Percentiles rank a stretch among this genome's conserved stretches.
phyloP scores from a whole-genome alignment of 1,140 invertebrate genomes.

The Musca domestica region DNA sequence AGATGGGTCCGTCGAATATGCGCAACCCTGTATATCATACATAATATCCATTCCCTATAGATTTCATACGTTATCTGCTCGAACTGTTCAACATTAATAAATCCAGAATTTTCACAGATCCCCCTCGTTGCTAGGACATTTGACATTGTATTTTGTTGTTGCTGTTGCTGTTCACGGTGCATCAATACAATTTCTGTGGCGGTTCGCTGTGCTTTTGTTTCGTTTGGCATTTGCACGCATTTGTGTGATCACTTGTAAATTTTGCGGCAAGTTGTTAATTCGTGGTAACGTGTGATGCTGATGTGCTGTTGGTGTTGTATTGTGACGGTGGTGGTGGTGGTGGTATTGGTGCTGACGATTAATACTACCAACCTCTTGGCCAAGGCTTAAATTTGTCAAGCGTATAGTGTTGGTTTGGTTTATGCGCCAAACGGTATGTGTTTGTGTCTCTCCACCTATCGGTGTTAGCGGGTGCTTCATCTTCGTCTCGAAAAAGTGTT shows the following conservation, averaged over 20 bases:
- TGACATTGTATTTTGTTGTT: too few species aligned
- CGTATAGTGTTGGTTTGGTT: slow-evolving; percentile 8
- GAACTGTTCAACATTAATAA: too few species aligned
- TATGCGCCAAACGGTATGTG: neutral
- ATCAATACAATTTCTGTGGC: slow-evolving; percentile 8
- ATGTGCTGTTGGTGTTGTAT: too few species aligned
- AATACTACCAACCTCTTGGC: neutral
- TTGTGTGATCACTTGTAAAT: slow-evolving; percentile 23
- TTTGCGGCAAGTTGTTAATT: slow-evolving; percentile 22
- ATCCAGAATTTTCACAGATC: neutral
- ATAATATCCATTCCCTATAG: too few species aligned
- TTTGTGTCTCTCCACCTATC: neutral
- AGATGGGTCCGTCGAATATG: too few species aligned
- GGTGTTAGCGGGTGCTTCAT: slow-evolving; percentile 13
- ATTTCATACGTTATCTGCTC: too few species aligned
- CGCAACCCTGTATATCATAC: too few species aligned
- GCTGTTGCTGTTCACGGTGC: neutral
- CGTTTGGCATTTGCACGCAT: slow-evolving; percentile 22
- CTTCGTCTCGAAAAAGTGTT: neutral
- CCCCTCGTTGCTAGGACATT: neutral
- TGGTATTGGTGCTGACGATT: too few species aligned
- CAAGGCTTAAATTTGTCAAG: slow-evolving; percentile 21
- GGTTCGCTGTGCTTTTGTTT: neutral
- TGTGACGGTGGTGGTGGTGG: too few species aligned
- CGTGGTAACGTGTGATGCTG: neutral